These are phyloP conservation scores for Cyanoramphus novaezelandiae DNA, from an alignment of 2,113 vertebrate species.

Conservation along the genomic window DNA sequence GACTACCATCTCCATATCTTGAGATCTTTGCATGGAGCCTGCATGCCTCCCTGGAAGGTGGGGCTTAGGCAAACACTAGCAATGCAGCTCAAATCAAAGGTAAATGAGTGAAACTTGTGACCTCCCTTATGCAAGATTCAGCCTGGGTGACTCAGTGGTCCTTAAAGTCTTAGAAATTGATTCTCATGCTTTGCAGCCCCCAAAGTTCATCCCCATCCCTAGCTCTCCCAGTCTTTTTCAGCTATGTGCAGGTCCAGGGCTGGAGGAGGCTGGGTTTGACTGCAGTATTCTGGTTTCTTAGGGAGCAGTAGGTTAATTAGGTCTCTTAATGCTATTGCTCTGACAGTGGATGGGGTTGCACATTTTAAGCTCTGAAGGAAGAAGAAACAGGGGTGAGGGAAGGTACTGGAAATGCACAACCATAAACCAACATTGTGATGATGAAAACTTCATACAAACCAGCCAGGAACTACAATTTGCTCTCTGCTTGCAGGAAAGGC, in stretches of 20 bases:
- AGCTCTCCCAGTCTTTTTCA: background rate
- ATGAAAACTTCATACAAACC: background rate
- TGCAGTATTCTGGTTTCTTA: background rate
- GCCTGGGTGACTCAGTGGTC: background rate
- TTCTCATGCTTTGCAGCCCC: background rate
- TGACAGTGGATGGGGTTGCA: background rate
- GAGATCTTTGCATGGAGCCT: conserved; percentile 53
- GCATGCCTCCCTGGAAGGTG: conserved; percentile 28
- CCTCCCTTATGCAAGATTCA: background rate
- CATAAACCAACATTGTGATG: background rate
- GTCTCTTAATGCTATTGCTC: background rate
- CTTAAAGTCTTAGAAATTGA: background rate
- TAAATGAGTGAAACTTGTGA: background rate
- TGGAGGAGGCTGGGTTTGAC: background rate
- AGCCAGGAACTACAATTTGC: background rate
- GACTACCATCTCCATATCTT: conserved; percentile 34
- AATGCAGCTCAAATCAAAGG: background rate
- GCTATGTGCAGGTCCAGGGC: background rate
- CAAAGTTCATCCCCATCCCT: background rate
- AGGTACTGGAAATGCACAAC: background rate
- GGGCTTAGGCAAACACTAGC: conserved; percentile 34
- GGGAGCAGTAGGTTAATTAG: background rate
- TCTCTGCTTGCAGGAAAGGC: background rate
- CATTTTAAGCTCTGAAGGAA: background rate
- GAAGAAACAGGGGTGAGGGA: background rate